Base-by-base conservation (phyloP, 2,797 vertebrate species). In the Girardinus metallicus region DNA sequence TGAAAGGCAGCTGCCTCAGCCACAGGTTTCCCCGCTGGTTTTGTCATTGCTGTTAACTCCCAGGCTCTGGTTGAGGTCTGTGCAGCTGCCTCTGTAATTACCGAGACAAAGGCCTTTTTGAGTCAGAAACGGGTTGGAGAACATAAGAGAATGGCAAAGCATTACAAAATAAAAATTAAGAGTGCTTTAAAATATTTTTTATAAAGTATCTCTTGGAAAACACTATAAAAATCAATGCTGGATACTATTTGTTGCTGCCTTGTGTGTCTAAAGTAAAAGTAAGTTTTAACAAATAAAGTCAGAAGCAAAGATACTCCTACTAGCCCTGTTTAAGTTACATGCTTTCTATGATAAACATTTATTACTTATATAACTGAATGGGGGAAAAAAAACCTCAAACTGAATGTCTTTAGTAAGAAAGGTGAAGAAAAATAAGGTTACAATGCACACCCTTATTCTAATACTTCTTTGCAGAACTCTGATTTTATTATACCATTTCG, bases 1-100 rank as follows among this genome's bases (percentile, higher is more conserved):
- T 92, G 85, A 90, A 86, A 92, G 83, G 91, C 91, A 90, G 87
- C 88, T 88, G 86, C 89, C 89, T 85, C 85, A 74, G 90, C 91
- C 92, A 86, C 92, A 94, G 86, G 87, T 90, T 91, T 87, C 91
- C 87, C 90, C 83, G 82, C 87, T 90, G 91, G 89, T 90, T 94
- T 92, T 91, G 85, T 94, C 88, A 87, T 89, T 72, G 85, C 91
- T 84, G 80, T 80, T 77, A 83, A 94, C 90, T 92, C 87, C 82
- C 85, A 88, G 88, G 83, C 85, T 87, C 85, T 93, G 90, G 92
- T 86, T 83, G 82, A 91, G 88, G 84, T 80, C 91, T 89, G 81
- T 83, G 87, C 92, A 93, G 83, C 92, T 94, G 89, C 86, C 90
- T 93, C 86, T 93, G 90, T 93, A 94, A 94, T 95, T 95, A 93